Conservation (phyloP, 2,888 invertebrate genomes). For the Empis stercorea region DNA sequence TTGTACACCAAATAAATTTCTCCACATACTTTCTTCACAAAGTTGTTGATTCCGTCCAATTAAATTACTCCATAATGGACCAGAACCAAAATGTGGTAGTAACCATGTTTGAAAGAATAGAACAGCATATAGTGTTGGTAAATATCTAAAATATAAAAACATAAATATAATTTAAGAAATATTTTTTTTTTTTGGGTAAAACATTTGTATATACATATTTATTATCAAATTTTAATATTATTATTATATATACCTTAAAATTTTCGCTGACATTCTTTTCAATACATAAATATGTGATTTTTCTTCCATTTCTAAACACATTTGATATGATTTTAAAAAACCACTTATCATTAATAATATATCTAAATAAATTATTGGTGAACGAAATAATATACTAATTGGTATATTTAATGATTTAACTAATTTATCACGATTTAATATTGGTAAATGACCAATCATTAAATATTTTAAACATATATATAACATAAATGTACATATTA, state of each 20-base stretch:
- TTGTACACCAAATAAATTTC: constrained; percentile 52
- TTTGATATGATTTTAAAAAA: constrained; percentile 47
- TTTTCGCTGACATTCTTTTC: constrained; percentile 44
- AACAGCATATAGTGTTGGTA: constrained; percentile 49
- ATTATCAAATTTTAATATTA: too few relatives aligned
- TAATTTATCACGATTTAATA: constrained; percentile 43
- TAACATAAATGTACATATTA: constrained; percentile 48
- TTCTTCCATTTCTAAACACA: constrained; percentile 41
- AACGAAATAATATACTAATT: constrained; percentile 45
- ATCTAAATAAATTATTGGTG: constrained; percentile 53
- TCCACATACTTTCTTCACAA: constrained; percentile 54
- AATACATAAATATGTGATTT: constrained; percentile 44
- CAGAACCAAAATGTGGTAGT: constrained; percentile 49
- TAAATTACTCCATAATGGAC: constrained; percentile 53
- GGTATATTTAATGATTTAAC: constrained; percentile 42
- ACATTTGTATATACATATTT: too few relatives aligned
- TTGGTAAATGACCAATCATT: constrained; percentile 48
- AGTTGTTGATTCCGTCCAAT: constrained; percentile 49
- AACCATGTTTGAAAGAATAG: constrained; percentile 54
- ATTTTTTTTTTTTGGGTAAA: too few relatives aligned
- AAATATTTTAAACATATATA: constrained; percentile 54
- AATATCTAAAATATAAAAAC: constrained; percentile 35
- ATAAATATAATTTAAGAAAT: neutral
- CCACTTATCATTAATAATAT: constrained; percentile 55
- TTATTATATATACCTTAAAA: constrained; percentile 44